Conservation (phyloP, 2,888 invertebrate species). For the Prionchulus punctatus region DNA sequence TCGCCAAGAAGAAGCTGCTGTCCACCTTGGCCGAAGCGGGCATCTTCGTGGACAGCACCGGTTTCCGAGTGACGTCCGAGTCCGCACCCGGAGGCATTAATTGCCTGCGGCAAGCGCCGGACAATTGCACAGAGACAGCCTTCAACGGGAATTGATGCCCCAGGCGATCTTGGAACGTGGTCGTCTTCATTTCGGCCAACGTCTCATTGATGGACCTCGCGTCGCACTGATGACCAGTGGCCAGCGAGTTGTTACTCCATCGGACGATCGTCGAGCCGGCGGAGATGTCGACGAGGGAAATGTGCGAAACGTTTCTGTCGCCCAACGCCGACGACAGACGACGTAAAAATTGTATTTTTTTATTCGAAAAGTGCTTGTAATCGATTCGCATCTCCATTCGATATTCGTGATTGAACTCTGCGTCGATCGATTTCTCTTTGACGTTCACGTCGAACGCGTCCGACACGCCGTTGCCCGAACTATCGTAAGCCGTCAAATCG, state of each 20-base stretch:
- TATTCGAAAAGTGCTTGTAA: neutral
- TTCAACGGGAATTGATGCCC: too few species aligned
- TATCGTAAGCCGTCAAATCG: neutral
- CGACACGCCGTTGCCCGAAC: neutral
- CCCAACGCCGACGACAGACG: neutral
- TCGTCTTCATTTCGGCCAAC: neutral
- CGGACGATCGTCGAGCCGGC: too few species aligned
- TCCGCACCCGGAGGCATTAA: neutral
- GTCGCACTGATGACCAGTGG: too few species aligned
- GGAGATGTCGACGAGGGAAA: too few species aligned
- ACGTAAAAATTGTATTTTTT: neutral
- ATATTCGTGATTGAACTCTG: neutral
- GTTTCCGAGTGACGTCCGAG: too few species aligned
- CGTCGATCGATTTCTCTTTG: neutral
- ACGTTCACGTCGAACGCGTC: neutral
- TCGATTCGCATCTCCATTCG: neutral
- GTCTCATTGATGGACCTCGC: neutral
- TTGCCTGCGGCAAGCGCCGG: neutral
- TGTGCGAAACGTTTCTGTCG: too few species aligned
- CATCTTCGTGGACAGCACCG: too few species aligned
- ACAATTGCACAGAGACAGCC: too few species aligned
- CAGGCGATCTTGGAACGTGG: neutral
- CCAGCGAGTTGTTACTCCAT: neutral
- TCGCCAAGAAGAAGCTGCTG: conserved; percentile 49
- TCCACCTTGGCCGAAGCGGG: neutral